Evolutionary conservation across 92 coral and sea anemone genomes (phyloP).

Genomic region (Metridium senile): DNA sequence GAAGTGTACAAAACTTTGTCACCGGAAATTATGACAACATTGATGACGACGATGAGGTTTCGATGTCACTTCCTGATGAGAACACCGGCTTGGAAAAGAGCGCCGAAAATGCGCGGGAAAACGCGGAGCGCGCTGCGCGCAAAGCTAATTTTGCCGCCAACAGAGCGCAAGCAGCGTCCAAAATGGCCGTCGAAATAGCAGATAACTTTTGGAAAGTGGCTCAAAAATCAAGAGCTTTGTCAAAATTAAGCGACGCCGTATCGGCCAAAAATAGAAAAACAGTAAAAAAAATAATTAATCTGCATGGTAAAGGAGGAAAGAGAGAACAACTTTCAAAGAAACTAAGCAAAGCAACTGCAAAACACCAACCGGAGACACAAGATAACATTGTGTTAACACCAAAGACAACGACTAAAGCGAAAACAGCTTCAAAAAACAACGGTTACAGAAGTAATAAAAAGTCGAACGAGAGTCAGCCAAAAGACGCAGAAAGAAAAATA

Average conservation of each 20-base stretch:
- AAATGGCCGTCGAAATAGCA: constrained; percentile 35
- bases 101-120: constrained; percentile 31
- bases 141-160: constrained; percentile 38
- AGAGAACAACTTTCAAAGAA: not conserved
- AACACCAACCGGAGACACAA: too few relatives aligned
- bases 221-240: constrained; percentile 5
- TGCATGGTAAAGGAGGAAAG: not conserved
- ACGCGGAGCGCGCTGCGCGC: constrained; percentile 28
- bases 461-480: not conserved
- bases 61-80: constrained; percentile 11
- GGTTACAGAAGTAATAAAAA: too few relatives aligned
- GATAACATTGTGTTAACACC: too few relatives aligned
- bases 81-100: not conserved
- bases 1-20: constrained; percentile 57
- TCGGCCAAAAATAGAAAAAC: not conserved
- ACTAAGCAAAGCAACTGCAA: not conserved
- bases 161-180: constrained; percentile 40
- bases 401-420: too few relatives aligned
- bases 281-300: not conserved
- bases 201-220: constrained; percentile 20
- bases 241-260: not conserved
- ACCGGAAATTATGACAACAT: constrained; percentile 24
- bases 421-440: too few relatives aligned
- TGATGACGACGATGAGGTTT: constrained; percentile 9
- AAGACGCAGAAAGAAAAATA: not conserved